Percentiles rank a stretch among this genome's conserved stretches.
phyloP scores from a whole-genome alignment of 1,140 invertebrate species.

The Heliconius eleuchia region DNA sequence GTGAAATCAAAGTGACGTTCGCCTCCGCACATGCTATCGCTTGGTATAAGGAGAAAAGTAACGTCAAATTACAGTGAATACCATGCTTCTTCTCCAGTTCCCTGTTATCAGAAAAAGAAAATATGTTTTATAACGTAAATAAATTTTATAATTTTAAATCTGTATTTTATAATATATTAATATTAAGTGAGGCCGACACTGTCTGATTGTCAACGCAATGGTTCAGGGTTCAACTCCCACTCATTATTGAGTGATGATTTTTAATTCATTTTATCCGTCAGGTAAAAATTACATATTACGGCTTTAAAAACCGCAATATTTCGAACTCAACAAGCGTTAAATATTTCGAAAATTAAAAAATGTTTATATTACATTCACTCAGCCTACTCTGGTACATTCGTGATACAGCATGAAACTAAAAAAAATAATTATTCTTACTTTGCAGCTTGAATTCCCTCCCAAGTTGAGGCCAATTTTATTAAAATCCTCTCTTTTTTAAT shows the following conservation, averaged over 20 bases:
- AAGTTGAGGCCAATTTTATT: constrained; percentile 98
- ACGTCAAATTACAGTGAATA: constrained; percentile 98
- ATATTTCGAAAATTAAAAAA: too few species aligned
- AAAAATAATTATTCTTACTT: constrained; percentile 82
- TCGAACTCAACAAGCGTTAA: too few species aligned
- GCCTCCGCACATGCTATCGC: constrained; percentile 99
- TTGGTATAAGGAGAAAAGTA: constrained; percentile 97
- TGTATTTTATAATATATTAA: too few species aligned
- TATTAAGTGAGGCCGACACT: too few species aligned
- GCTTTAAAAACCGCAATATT: too few species aligned
- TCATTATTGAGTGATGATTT: too few species aligned
- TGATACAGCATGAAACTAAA: neutral
- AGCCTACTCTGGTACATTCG: neutral
- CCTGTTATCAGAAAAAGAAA: constrained; percentile 80
- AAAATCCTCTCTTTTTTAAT: constrained; percentile 96
- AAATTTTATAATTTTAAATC: too few species aligned
- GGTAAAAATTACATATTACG: too few species aligned
- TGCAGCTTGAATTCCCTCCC: constrained; percentile 96
- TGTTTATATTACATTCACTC: too few species aligned
- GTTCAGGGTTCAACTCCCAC: too few species aligned
- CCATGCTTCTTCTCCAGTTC: constrained; percentile 94
- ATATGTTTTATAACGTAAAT: neutral
- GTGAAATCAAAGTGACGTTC: constrained; percentile 98
- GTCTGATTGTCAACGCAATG: too few species aligned
- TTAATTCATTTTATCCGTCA: too few species aligned